A percentile compares a stretch with the other conserved stretches of the same genome.
Evolutionary conservation across 2,888 invertebrate genomes (phyloP).

Genomic region (Pandemis cinnamomeana): DNA sequence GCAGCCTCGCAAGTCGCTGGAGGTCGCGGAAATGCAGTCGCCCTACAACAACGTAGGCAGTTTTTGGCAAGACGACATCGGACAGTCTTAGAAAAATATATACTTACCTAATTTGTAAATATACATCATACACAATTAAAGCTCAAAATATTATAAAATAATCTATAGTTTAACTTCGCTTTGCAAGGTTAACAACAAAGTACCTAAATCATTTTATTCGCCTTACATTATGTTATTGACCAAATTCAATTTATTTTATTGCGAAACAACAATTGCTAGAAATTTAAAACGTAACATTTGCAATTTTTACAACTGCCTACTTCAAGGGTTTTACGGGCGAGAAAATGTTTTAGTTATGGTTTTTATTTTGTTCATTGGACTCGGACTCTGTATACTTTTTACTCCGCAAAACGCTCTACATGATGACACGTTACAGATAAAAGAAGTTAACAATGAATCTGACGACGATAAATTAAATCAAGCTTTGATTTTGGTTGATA

Average conservation of each 20-base stretch:
- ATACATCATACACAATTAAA: background rate
- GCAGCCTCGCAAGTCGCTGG: constrained; percentile 46
- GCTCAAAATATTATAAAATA: background rate
- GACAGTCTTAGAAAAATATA: background rate
- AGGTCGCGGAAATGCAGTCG: constrained; percentile 69
- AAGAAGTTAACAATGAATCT: constrained; percentile 22
- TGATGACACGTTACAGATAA: background rate
- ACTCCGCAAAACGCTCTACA: constrained; percentile 8
- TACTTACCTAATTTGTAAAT: constrained; percentile 2
- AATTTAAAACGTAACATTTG: constrained; percentile 10
- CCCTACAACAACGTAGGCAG: constrained; percentile 66
- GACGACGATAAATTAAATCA: constrained; percentile 56
- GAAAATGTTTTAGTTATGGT: constrained; percentile 51
- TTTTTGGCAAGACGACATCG: constrained; percentile 58
- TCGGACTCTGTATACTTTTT: constrained; percentile 3
- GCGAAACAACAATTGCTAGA: background rate
- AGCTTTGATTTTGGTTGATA: constrained; percentile 58
- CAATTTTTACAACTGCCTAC: background rate
- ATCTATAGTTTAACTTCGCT: background rate
- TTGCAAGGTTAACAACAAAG: background rate
- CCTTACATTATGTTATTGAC: background rate
- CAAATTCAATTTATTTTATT: constrained; percentile 12
- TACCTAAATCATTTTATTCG: background rate
- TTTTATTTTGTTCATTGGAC: constrained; percentile 22
- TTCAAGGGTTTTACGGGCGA: constrained; percentile 21